These are phyloP conservation scores for Achatina immaculata DNA, from an alignment of 1,140 invertebrate species.

Conservation along the genomic window DNA sequence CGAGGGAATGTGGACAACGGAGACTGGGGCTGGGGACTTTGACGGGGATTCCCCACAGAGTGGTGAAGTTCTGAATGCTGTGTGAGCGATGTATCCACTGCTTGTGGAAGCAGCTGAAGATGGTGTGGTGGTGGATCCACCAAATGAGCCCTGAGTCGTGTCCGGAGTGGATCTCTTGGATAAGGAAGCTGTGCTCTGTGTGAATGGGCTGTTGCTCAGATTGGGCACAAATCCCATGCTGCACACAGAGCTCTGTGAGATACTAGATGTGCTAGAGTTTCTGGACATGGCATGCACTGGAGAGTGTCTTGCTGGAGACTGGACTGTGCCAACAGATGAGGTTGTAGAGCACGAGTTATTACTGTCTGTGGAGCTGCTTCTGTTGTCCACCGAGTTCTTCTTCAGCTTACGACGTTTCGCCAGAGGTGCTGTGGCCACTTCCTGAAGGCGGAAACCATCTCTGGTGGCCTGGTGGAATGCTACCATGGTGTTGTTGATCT, in stretches of 20 bases:
- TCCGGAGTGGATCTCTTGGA: conserved; percentile 16
- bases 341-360: conserved; percentile 53
- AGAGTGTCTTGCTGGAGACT: conserved; percentile 35
- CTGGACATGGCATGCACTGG: conserved; percentile 40
- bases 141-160: not conserved
- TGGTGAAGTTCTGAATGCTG: not conserved
- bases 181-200: conserved; percentile 25
- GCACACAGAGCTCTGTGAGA: conserved; percentile 56
- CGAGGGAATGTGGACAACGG: conserved; percentile 27
- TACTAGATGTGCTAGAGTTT: conserved; percentile 51
- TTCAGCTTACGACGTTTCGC: conserved; percentile 80
- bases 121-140: not conserved
- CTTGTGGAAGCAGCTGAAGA: not conserved
- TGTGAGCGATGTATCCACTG: not conserved
- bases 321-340: conserved; percentile 36
- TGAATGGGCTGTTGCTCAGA: conserved; percentile 37
- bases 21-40: not conserved
- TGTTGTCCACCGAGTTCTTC: conserved; percentile 70
- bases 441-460: conserved; percentile 81
- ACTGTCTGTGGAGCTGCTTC: conserved; percentile 65
- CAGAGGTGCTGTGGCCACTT: conserved; percentile 79
- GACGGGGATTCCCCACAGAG: not conserved
- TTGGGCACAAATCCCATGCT: conserved; percentile 64
- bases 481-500: conserved; percentile 76
- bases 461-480: conserved; percentile 81